Base-by-base conservation (phyloP, 2,888 invertebrate genomes). In the Venusia cambrica region DNA sequence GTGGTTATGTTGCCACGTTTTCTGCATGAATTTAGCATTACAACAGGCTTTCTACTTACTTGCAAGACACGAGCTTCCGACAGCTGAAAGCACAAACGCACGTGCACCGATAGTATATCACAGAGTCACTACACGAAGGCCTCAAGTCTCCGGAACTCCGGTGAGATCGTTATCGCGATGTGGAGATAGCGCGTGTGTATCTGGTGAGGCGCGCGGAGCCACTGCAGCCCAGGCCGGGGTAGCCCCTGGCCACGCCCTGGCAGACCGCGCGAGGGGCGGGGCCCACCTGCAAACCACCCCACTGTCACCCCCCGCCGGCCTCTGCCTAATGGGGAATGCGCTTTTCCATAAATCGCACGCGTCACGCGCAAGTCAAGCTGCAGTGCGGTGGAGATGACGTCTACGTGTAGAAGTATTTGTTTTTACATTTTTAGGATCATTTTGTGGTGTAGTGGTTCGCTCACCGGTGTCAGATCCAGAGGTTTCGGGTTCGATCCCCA, bases 121-220 rank as follows among this genome's bases (percentile, higher is more conserved):
- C 40, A 25, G 25, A 28, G 34, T 51, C 61, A 61, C 62, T 52
- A 41, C 48, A 57, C 57, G 36, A 20, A 51, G 46, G 19, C 28
- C 38, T n/a, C n/a, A 45, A 46, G 42, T 28, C 37, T 39, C 41
- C 17, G 12, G 38, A 22, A 15, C 49, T 42, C 59, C 13, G 18
- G 5, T 55, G 43, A 38, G 43, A 45, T 37, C 51, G 51, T 54
- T 51, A 54, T 47, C 43, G 41, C 30, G 32, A 32, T 16, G 39
- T 35, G 49, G 56, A 51, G 55, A 51, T 54, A 38, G 41, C 59
- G 58, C 73, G 73, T 69, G 66, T 51, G 56, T 26, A 46, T 43
- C 35, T 28, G 30, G 33, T 65, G 68, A 52, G 53, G 61, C 60
- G 62, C 68, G 65, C 66, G 73, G 62, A 62, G 49, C 49, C 60